Base-by-base conservation (phyloP, 30 jellyfish, hydroid and myxozoan genomes). In the Aurelia coerulea region DNA sequence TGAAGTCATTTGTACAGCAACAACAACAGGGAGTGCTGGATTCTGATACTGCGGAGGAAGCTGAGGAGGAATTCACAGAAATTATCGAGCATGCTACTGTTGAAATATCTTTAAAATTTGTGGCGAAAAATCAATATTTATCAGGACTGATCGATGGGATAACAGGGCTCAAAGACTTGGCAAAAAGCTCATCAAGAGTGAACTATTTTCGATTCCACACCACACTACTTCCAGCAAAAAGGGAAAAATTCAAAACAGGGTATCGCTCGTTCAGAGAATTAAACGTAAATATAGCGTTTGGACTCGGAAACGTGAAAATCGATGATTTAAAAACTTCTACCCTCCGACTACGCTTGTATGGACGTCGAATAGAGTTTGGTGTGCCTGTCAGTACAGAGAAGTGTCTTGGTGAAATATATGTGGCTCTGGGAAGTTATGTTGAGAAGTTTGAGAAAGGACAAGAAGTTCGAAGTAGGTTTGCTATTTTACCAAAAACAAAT, bases 341-440 rank as follows among this genome's bases (percentile, higher is more conserved):
- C 4, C 56, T 93, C 19, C 73, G 98, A 58, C 37, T 93, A 3
- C 97, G 98, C 7, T 37, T 93, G 72, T 88, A 88, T 50, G 98
- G 96, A 5, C 79, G 91, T 15, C 84, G 79, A 16, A 42, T 66
- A 2, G 71, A 62, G n/a, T 66, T 62, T 51, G 89, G 95, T 2
- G 66, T 87, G 23, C 91, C 83, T 4, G 58, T 78, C 41, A 81
- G 83, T 10, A 62, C 29, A 14, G 94, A 93, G 59, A 81, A 37
- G 77, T 63, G 90, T 52, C 78, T 93, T 29, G 98, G 98, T 1
- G 97, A 93, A 50, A 39, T 80, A 10, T 52, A 63, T 49, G 85
- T 88, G 0, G 73, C 33, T 8, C 73, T 83, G 58, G 62, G 63
- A 8, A 58, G 62, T 10, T 60, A 16, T 68, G 15, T 53, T 39